These are phyloP conservation scores for Jordanella pulchra DNA, from an alignment of 2,797 vertebrate genomes.

Conservation along the genomic window DNA sequence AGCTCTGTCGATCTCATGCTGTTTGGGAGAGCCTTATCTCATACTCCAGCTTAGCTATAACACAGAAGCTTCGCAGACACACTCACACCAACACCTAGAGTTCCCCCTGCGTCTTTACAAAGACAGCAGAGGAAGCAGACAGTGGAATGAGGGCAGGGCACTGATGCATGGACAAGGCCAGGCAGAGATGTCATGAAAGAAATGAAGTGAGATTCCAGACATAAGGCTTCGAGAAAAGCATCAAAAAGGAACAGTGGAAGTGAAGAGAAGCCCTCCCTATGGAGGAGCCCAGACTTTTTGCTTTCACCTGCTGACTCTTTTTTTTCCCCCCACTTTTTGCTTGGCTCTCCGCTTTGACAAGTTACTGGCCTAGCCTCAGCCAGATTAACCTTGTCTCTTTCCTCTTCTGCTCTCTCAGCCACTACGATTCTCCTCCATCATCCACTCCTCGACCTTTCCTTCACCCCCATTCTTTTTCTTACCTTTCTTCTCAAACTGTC, in stretches of 20 bases:
- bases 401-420: slow-evolving; percentile 21
- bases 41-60: slow-evolving; percentile 53
- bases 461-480: slow-evolving; percentile 27
- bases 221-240: slow-evolving; percentile 34
- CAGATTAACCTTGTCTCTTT: slow-evolving; percentile 50
- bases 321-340: slow-evolving; percentile 26
- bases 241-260: slow-evolving; percentile 32
- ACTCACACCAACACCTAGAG: slow-evolving; percentile 31
- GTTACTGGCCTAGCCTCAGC: slow-evolving; percentile 47
- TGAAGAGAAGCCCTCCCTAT: slow-evolving; percentile 46
- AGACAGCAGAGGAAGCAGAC: slow-evolving; percentile 51
- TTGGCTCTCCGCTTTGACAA: slow-evolving; percentile 51
- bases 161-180: slow-evolving; percentile 62
- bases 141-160: slow-evolving; percentile 57
- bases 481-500: slow-evolving; percentile 19
- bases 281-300: slow-evolving; percentile 50
- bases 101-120: slow-evolving; percentile 30
- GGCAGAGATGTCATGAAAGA: slow-evolving; percentile 60
- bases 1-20: slow-evolving; percentile 60
- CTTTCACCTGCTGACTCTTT: slow-evolving; percentile 38
- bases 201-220: slow-evolving; percentile 63
- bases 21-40: slow-evolving; percentile 63
- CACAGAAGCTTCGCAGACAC: no score
- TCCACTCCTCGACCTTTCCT: slow-evolving; percentile 42
- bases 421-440: slow-evolving; percentile 29